A percentile compares a stretch with the other conserved stretches of the same genome.
Conservation (phyloP, 2,888 invertebrate genomes). For the Podotricha telesiphe region DNA sequence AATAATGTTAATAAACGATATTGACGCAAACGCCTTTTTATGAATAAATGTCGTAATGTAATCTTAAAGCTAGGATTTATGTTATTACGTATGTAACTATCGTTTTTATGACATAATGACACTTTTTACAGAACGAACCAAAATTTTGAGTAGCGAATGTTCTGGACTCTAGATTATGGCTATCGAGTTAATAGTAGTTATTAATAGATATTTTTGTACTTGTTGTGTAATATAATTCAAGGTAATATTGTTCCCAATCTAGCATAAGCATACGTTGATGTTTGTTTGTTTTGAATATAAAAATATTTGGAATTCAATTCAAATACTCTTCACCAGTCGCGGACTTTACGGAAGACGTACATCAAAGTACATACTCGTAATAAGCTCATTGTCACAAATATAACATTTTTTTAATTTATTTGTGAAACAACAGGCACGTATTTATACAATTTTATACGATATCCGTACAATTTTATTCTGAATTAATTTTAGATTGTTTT, state of each 20-base stretch:
- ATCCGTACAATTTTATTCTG: too few relatives aligned
- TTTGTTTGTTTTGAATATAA: too few relatives aligned
- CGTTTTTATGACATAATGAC: neutral
- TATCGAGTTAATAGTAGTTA: too few relatives aligned
- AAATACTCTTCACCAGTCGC: neutral
- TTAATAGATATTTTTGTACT: too few relatives aligned
- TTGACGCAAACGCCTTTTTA: conserved; percentile 10
- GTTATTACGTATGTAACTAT: neutral
- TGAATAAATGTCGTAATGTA: neutral
- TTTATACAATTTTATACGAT: too few relatives aligned
- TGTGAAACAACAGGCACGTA: too few relatives aligned
- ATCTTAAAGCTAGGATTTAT: neutral
- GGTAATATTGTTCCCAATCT: too few relatives aligned
- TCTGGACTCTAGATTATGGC: neutral
- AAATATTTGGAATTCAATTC: too few relatives aligned
- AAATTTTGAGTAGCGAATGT: neutral
- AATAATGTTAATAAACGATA: conserved; percentile 2
- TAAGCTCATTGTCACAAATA: neutral
- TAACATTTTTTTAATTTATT: too few relatives aligned
- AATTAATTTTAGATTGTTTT: too few relatives aligned
- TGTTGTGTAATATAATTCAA: too few relatives aligned
- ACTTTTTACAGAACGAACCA: neutral
- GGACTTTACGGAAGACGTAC: neutral
- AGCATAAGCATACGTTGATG: too few relatives aligned
- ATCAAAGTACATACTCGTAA: neutral